A percentile compares a stretch with the other conserved stretches of the same genome.
Evolutionary conservation across 2,888 invertebrate genomes (phyloP).

Genomic region (Drosophila nr. medialis): DNA sequence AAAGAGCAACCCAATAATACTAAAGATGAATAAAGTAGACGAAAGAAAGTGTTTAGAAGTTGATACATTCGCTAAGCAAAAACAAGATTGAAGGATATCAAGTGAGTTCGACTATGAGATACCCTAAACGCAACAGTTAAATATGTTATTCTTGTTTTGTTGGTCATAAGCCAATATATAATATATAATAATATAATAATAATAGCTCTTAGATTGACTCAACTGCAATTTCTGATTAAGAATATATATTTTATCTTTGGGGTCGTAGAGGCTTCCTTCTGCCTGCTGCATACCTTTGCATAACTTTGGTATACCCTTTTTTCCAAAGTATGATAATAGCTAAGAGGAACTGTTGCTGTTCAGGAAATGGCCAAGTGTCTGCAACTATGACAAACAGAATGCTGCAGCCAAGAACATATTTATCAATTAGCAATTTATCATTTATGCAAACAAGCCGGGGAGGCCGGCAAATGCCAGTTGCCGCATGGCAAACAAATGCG

Average conservation of each 20-base stretch:
- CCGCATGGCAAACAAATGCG: constrained; percentile 46
- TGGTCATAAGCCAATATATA: not conserved
- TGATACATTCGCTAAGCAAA: not conserved
- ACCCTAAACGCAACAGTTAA: not conserved
- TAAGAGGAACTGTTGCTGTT: not conserved
- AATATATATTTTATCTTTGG: not conserved
- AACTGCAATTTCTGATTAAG: not conserved
- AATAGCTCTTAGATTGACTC: too few relatives aligned
- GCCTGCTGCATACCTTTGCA: not conserved
- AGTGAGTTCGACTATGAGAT: not conserved
- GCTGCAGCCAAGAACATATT: constrained; percentile 44
- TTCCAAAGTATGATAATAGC: not conserved
- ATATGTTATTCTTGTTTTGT: not conserved
- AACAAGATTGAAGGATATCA: not conserved
- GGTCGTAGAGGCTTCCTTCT: not conserved
- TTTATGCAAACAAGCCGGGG: constrained; percentile 63
- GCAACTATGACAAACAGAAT: not conserved
- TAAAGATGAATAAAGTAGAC: constrained; percentile 29
- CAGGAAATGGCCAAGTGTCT: constrained; percentile 1
- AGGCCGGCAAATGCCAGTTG: constrained; percentile 34
- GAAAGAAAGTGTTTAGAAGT: not conserved
- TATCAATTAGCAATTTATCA: constrained; percentile 72
- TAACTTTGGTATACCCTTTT: not conserved
- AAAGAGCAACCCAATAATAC: constrained; percentile 9
- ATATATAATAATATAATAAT: not conserved